These are phyloP conservation scores for Macrophya annulata DNA, from an alignment of 2,888 invertebrate species.

Conservation along the genomic window DNA sequence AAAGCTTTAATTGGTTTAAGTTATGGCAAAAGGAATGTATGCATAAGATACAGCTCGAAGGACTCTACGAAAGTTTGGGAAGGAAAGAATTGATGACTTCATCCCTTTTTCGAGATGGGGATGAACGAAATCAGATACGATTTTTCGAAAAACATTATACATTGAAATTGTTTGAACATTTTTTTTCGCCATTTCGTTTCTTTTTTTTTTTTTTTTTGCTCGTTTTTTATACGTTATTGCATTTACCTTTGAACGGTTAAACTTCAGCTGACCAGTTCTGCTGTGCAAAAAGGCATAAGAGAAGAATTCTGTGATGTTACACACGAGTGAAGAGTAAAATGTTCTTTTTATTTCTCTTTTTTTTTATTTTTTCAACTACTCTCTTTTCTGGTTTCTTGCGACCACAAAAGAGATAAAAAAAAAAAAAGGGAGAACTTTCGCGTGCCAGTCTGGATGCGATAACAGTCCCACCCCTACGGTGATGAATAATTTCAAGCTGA, in stretches of 20 bases:
- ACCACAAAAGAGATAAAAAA: constrained; percentile 18
- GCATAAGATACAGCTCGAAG: neutral
- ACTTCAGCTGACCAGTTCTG: neutral
- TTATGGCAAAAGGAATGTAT: no score
- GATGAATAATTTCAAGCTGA: constrained; percentile 51
- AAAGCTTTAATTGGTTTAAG: neutral
- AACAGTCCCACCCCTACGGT: constrained; percentile 22
- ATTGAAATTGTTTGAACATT: neutral
- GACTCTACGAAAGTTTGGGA: neutral
- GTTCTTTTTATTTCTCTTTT: neutral
- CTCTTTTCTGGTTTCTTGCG: neutral
- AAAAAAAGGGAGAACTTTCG: constrained; percentile 9
- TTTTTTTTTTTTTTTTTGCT: neutral
- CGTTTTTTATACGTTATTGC: neutral
- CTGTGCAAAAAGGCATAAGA: neutral
- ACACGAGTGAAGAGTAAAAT: neutral
- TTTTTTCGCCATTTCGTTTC: neutral
- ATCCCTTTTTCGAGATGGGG: neutral
- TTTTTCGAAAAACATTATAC: neutral
- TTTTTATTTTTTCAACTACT: neutral
- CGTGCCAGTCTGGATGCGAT: constrained; percentile 33
- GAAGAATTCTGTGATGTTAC: neutral
- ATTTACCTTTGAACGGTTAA: neutral
- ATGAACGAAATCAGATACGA: neutral
- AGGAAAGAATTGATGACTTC: neutral